Evolutionary conservation across 2,797 vertebrate species (phyloP).

Genomic region (Onychomys leucogaster): DNA sequence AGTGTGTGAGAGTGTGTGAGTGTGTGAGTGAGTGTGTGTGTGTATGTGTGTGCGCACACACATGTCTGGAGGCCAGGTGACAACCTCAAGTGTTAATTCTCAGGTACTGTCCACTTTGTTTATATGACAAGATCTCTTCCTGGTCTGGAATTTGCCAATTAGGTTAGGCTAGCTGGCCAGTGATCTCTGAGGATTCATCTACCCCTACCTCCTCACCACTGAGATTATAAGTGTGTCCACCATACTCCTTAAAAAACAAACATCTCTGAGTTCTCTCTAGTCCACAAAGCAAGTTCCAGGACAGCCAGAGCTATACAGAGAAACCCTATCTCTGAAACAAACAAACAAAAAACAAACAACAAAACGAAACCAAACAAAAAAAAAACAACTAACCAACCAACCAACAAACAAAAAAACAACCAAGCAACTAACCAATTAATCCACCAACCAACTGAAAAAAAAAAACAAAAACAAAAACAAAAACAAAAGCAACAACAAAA

Average conservation of each 20-base stretch:
- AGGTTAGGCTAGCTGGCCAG: background rate
- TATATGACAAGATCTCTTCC: background rate
- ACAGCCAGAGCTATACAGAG: background rate
- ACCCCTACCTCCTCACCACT: background rate
- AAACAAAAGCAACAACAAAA: too few relatives aligned
- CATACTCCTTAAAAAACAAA: background rate
- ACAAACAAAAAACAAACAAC: background rate
- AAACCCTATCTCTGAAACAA: background rate
- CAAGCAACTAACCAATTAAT: too few relatives aligned
- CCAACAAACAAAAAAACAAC: background rate
- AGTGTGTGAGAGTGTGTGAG: background rate
- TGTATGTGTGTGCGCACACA: too few relatives aligned
- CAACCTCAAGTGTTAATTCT: background rate
- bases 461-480: too few relatives aligned
- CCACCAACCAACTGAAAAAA: background rate
- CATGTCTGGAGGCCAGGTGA: background rate
- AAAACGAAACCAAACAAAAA: too few relatives aligned
- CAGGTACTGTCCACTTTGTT: background rate
- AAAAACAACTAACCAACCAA: too few relatives aligned
- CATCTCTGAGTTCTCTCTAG: background rate
- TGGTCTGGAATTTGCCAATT: background rate
- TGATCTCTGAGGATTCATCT: background rate
- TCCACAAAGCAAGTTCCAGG: background rate
- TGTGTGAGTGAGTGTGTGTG: background rate
- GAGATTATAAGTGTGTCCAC: background rate